Conservation (phyloP, 2,888 invertebrate species). For the Orthonevra nobilis region DNA sequence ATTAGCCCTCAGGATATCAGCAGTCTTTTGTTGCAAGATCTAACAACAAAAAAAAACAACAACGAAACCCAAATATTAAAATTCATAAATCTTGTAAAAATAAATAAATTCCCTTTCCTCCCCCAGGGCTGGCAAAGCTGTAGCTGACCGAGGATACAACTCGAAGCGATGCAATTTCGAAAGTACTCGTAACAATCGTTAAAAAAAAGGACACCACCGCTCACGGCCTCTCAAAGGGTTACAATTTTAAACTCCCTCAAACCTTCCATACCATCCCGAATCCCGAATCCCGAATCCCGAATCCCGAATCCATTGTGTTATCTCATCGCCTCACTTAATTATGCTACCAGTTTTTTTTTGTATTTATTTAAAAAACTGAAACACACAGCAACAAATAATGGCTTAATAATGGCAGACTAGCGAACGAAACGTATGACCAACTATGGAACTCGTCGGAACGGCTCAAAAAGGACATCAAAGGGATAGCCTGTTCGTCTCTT, state of each 20-base stretch:
- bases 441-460: constrained; percentile 10
- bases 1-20: neutral
- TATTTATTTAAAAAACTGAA: constrained; percentile 23
- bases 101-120: constrained; percentile 14
- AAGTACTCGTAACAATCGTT: constrained; percentile 13
- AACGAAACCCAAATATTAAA: constrained; percentile 9
- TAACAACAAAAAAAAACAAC: neutral
- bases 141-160: neutral
- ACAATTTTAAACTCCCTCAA: too few relatives aligned
- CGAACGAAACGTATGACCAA: neutral
- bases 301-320: too few relatives aligned
- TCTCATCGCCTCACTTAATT: constrained; percentile 31
- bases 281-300: too few relatives aligned
- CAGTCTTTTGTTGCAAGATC: neutral
- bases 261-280: too few relatives aligned
- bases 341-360: constrained; percentile 12
- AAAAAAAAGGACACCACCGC: constrained; percentile 18
- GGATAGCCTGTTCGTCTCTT: constrained; percentile 18
- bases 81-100: constrained; percentile 34
- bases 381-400: constrained; percentile 23
- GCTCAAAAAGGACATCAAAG: constrained; percentile 36
- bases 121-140: neutral
- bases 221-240: constrained; percentile 10
- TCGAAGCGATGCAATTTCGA: constrained; percentile 31
- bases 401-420: constrained; percentile 32